These are phyloP conservation scores for Thamnophis sirtalis DNA, from an alignment of 2,113 vertebrate species.

Conservation along the genomic window DNA sequence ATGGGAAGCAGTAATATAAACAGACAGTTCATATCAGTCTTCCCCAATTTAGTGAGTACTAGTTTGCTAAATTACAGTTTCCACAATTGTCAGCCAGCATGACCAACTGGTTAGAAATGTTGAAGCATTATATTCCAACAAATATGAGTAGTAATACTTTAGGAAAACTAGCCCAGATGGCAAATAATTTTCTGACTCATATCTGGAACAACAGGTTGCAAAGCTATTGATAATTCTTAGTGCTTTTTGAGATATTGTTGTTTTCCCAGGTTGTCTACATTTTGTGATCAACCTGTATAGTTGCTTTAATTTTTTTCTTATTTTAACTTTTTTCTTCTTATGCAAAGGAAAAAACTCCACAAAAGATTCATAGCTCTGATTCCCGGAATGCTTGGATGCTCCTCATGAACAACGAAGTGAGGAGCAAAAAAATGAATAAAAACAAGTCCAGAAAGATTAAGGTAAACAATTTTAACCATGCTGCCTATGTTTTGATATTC, in stretches of 20 bases:
- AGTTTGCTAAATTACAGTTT: neutral
- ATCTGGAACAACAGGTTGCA: neutral
- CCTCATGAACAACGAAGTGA: slow-evolving; percentile 49
- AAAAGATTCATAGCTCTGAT: neutral
- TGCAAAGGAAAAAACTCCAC: neutral
- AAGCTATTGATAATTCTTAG: neutral
- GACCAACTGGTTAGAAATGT: neutral
- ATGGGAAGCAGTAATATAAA: neutral
- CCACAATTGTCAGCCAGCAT: neutral
- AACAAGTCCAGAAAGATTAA: slow-evolving; percentile 23
- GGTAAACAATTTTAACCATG: slow-evolving; percentile 33
- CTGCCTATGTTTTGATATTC: neutral
- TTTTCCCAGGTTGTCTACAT: neutral
- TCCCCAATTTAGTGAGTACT: neutral
- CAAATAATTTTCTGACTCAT: neutral
- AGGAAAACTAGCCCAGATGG: neutral
- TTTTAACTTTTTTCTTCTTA: neutral
- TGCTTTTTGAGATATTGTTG: neutral
- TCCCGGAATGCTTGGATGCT: slow-evolving; percentile 61
- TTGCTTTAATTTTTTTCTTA: neutral
- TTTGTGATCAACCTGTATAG: neutral
- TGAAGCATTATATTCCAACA: neutral
- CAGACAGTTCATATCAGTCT: neutral
- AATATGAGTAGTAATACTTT: neutral
- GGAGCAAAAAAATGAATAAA: slow-evolving; percentile 33